Conservation (phyloP, 1,140 invertebrate species). For the Nasonia longicornis region DNA sequence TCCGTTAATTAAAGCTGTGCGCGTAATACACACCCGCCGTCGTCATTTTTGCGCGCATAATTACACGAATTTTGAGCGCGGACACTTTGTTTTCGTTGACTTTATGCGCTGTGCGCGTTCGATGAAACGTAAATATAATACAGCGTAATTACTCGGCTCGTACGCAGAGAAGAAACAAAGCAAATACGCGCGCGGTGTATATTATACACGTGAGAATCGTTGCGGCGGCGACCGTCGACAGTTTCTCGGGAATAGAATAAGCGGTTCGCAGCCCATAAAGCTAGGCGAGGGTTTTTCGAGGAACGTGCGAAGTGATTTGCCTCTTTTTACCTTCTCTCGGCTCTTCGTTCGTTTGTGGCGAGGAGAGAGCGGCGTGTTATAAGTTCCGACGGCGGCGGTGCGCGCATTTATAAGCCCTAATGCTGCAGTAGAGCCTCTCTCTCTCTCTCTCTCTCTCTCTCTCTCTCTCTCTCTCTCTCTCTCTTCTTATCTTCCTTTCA, state of each 20-base stretch:
- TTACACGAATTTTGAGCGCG: slow-evolving; percentile 26
- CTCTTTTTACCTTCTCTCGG: neutral
- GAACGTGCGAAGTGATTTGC: slow-evolving; percentile 40
- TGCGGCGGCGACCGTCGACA: neutral
- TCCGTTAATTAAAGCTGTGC: slow-evolving; percentile 32
- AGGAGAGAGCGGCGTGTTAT: neutral
- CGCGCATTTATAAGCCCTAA: slow-evolving; percentile 26
- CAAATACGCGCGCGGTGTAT: neutral
- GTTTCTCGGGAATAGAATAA: slow-evolving; percentile 8
- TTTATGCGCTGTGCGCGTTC: neutral
- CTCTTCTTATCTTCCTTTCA: slow-evolving; percentile 38
- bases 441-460: neutral
- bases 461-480: neutral
- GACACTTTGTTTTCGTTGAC: neutral
- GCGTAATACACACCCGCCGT: too few species aligned
- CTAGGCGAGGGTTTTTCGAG: slow-evolving; percentile 38
- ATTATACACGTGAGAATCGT: neutral
- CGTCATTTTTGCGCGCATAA: slow-evolving; percentile 17
- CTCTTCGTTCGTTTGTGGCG: slow-evolving; percentile 16
- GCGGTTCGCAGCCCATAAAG: slow-evolving; percentile 43
- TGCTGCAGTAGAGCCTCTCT: neutral
- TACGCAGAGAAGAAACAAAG: neutral
- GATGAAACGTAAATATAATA: neutral
- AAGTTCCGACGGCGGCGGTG: neutral
- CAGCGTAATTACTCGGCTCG: slow-evolving; percentile 8